A percentile compares a stretch with the other conserved stretches of the same genome.
phyloP scores from a whole-genome alignment of 2,888 invertebrate genomes.

The Euspilapteryx auroguttella region DNA sequence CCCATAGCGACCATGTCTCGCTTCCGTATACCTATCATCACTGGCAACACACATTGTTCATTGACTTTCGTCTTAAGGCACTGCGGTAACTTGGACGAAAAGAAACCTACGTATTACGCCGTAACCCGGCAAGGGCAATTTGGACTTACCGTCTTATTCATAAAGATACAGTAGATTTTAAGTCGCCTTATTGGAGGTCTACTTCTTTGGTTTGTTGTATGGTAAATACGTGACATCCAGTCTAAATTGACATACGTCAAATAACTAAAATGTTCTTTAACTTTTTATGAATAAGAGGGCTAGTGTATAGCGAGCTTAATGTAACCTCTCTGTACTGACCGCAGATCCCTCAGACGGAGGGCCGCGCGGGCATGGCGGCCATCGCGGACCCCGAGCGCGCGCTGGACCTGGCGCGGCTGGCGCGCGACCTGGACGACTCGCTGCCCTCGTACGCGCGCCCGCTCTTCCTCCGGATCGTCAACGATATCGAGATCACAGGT shows the following conservation, averaged over 20 bases:
- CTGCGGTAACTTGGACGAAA: too few relatives aligned
- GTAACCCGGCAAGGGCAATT: too few relatives aligned
- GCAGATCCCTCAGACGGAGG: slow-evolving; percentile 78
- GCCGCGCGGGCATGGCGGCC: slow-evolving; percentile 93
- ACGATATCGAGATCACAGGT: slow-evolving; percentile 78
- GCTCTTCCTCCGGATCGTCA: slow-evolving; percentile 79
- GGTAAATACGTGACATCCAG: background rate
- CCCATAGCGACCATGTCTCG: too few relatives aligned
- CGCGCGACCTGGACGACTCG: slow-evolving; percentile 66
- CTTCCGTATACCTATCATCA: too few relatives aligned
- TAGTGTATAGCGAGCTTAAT: background rate
- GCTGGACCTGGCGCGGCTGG: slow-evolving; percentile 62
- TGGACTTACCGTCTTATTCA: too few relatives aligned
- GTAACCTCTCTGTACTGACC: background rate
- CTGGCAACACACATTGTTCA: too few relatives aligned
- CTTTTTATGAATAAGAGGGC: background rate
- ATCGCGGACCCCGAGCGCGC: slow-evolving; percentile 70
- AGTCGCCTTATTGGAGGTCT: too few relatives aligned
- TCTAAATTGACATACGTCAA: background rate
- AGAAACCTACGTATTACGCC: too few relatives aligned
- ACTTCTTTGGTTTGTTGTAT: too few relatives aligned
- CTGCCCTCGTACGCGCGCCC: slow-evolving; percentile 89
- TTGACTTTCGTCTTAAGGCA: too few relatives aligned
- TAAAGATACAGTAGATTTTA: too few relatives aligned
- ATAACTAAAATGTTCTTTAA: background rate